These are phyloP conservation scores for Heliothis virescens DNA, from an alignment of 1,140 invertebrate species.

Conservation along the genomic window DNA sequence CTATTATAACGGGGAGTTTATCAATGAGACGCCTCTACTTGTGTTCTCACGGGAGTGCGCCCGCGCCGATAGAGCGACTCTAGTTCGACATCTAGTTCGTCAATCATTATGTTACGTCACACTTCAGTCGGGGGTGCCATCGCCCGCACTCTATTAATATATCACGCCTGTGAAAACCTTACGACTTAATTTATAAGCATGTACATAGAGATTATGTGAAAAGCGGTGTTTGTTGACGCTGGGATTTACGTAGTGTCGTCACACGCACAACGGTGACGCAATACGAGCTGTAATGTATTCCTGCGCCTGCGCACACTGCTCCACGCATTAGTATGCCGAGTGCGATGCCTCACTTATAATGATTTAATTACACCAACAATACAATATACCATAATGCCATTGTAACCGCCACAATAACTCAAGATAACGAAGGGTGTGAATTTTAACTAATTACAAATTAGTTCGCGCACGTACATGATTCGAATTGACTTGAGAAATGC, in stretches of 20 bases:
- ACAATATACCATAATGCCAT: slow-evolving; percentile 2
- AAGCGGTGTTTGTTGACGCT: slow-evolving; percentile 31
- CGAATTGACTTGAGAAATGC: slow-evolving; percentile 32
- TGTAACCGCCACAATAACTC: slow-evolving; percentile 2
- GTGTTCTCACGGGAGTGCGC: slow-evolving; percentile 18
- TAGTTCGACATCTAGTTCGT: slow-evolving; percentile 6
- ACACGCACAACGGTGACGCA: slow-evolving; percentile 43
- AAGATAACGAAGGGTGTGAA: slow-evolving; percentile 22
- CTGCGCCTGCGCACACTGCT: slow-evolving; percentile 21
- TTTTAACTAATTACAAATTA: neutral
- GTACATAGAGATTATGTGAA: slow-evolving; percentile 45
- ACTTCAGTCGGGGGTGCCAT: slow-evolving; percentile 1
- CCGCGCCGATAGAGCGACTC: neutral
- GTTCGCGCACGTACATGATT: neutral
- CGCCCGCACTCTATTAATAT: slow-evolving; percentile 20
- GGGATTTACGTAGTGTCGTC: slow-evolving; percentile 46
- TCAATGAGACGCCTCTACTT: slow-evolving; percentile 42
- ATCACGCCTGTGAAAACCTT: slow-evolving; percentile 32
- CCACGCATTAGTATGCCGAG: slow-evolving; percentile 35
- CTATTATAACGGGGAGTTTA: neutral
- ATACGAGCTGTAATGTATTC: slow-evolving; percentile 28
- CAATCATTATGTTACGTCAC: slow-evolving; percentile 43
- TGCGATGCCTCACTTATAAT: slow-evolving; percentile 24
- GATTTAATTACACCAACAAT: slow-evolving; percentile 39
- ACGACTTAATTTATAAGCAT: slow-evolving; percentile 28